Base-by-base conservation (phyloP, 1,140 invertebrate genomes). In the Aphelenchoides besseyi region DNA sequence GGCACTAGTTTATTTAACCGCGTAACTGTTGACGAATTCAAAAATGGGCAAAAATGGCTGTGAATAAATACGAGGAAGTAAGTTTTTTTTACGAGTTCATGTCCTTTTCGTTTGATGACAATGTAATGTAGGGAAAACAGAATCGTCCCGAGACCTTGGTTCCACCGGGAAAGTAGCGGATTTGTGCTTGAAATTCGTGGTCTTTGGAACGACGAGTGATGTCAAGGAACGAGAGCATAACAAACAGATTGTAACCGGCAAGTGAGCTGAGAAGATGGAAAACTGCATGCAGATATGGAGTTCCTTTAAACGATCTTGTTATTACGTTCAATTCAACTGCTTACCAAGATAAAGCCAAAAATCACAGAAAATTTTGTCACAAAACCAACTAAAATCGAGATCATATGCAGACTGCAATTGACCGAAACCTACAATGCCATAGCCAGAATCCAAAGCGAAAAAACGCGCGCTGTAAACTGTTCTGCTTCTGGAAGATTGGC, bases 141-240 rank as follows among this genome's bases (percentile, higher is more conserved):
- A 59, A 59, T 5, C 55, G 55, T 28, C 18, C 12, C 26, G 55
- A 23, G 5, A 30, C 29, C 68, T 30, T 35, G n/a, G 23, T 26
- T 0, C 1, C 54, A 12, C 26, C 33, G 3, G 77, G 77, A 52
- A 78, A 78, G 36, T 78, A 70, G 32, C 69, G 71, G 35, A 78
- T 66, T 18, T 69, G 48, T 2, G 78, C 76, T 18, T 32, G 12
- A 62, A 79, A 79, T 26, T 61, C 63, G 76, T 82, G 81, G 62
- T 73, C 68, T 23, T 71, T 52, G 3, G 63, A 35, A 35, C 82
- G 55, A 26, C 72, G 55, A 28, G 78, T 69, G 66, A 82, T 82
- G 63, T 82, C 81, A 26, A 82, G 62, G 53, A 83, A 68, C 8
- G 79, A 82, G 75, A 82, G 84, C 81, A 82, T 83, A 5, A 82